Evolutionary conservation across 2,113 vertebrate genomes (phyloP), one percentile per base, ranked within the genome.

Genomic region (Takifugu flavidus): DNA sequence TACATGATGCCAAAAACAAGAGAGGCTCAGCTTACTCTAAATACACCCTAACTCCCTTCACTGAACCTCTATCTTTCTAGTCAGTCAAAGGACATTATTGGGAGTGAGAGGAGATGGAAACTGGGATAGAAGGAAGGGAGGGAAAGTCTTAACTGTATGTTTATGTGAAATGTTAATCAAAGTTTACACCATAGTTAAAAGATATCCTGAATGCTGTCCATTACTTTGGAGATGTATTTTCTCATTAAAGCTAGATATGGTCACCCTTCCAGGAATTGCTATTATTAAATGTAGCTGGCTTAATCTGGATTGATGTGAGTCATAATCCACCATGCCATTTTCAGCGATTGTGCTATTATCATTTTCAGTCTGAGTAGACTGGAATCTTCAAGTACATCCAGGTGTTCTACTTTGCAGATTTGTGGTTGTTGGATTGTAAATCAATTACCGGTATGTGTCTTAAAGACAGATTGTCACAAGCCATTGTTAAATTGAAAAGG

Each of bases 1-100:
- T 69, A 56, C 64, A 70, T 82, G 76, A 76, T 85, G 81, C 87
- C 84, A 87, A 86, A 86, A 86, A 82, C 72, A 85, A 78, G 78
- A 70, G 76, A 82, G 76, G 83, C 78, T 86, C 77, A 74, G 76
- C 87, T 87, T 89, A 87, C 80, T 78, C 63, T 77, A 65, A 34
- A 57, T 70, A 31, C 79, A 72, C 79, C 82, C 87, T 82, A 84
- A 82, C 83, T 86, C 82, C 77, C 75, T 78, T 62, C 56, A 39
- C 56, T 69, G 70, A 77, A 73, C 62, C 72, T 63, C 71, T 87
- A 71, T 73, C 74, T 57, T 59, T 59, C 53, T 53, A 61, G 70
- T 53, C 52, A 27, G 56, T 56, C 53, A 62, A 67, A 43, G 45
- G 5, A 53, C 70, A 14, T 20, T 28, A 60, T 69, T 44, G 31